Conservation (phyloP, 2,888 invertebrate species). For the Calephelis perditalis region DNA sequence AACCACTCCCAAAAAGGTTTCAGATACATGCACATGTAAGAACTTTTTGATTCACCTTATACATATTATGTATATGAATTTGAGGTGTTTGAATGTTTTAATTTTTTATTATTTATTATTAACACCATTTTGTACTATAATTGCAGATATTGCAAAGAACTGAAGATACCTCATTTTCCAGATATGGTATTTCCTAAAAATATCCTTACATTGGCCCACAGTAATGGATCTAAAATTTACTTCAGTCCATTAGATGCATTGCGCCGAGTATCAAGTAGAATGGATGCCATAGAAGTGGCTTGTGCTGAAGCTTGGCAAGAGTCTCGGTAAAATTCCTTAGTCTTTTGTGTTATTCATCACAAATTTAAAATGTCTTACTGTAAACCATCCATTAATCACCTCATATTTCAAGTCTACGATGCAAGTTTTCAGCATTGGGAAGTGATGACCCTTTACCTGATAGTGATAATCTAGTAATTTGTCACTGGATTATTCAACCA, state of each 20-base stretch:
- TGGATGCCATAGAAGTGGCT: slow-evolving; percentile 88
- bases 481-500: too few relatives aligned
- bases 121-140: slow-evolving; percentile 16
- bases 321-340: slow-evolving; percentile 79
- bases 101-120: slow-evolving; percentile 7
- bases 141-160: slow-evolving; percentile 83
- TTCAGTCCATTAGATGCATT: slow-evolving; percentile 96
- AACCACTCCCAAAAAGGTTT: too few relatives aligned
- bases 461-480: background rate
- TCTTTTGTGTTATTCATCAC: slow-evolving; percentile 1
- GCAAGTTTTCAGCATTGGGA: too few relatives aligned
- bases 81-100: background rate
- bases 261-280: slow-evolving; percentile 85
- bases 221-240: slow-evolving; percentile 82
- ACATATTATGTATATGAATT: too few relatives aligned
- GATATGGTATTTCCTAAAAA: slow-evolving; percentile 99
- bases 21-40: too few relatives aligned
- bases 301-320: slow-evolving; percentile 95
- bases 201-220: slow-evolving; percentile 83
- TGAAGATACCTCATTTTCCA: slow-evolving; percentile 94
- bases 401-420: background rate
- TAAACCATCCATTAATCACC: too few relatives aligned
- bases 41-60: too few relatives aligned
- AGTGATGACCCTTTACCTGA: background rate
- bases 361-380: background rate